Conservation (phyloP, 1,140 invertebrate species). For the Drosophila orosa region DNA sequence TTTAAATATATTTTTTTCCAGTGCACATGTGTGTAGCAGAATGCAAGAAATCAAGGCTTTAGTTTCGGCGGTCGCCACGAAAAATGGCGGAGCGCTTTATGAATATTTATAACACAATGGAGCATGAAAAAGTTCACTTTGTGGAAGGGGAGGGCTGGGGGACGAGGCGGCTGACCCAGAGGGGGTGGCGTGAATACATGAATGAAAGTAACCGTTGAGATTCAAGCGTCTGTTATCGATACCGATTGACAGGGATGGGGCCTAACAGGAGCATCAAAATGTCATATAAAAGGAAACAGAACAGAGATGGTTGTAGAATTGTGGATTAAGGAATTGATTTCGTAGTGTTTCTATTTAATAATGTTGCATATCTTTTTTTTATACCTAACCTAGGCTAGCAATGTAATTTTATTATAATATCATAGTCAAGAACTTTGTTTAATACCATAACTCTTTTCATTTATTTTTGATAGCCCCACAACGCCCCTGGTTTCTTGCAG, state of each 20-base stretch:
- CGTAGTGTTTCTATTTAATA: neutral
- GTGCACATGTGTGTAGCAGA: slow-evolving; percentile 32
- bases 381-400: too few relatives aligned
- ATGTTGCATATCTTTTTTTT: neutral
- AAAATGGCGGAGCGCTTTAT: slow-evolving; percentile 72
- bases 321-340: neutral
- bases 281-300: neutral
- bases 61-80: slow-evolving; percentile 60
- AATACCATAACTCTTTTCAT: neutral
- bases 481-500: neutral
- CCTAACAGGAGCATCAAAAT: slow-evolving; percentile 17
- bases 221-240: slow-evolving; percentile 49
- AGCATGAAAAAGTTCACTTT: slow-evolving; percentile 74
- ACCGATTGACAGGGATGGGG: slow-evolving; percentile 47
- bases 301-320: neutral
- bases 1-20: too few relatives aligned
- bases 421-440: neutral
- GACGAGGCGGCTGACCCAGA: neutral
- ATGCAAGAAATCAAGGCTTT: slow-evolving; percentile 79
- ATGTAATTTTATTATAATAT: neutral
- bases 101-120: slow-evolving; percentile 80
- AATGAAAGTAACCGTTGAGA: slow-evolving; percentile 27
- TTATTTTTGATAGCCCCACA: neutral
- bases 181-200: slow-evolving; percentile 22
- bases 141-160: slow-evolving; percentile 14